Evolutionary conservation across 2,888 invertebrate genomes (phyloP).

Genomic region (Coelogynopora nodosa): DNA sequence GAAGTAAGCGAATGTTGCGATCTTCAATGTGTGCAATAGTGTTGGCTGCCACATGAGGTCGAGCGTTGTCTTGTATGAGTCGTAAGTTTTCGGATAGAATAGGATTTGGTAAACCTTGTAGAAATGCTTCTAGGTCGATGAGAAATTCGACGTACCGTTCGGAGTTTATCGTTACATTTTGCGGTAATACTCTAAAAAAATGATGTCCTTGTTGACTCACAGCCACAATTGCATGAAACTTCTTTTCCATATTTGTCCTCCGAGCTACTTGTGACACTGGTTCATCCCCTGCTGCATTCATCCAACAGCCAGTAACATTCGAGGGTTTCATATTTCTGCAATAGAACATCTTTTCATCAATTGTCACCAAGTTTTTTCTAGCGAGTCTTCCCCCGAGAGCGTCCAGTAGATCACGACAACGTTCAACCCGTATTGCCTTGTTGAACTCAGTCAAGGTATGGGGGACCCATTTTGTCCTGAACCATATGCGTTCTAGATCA

Average conservation of each 20-base stretch:
- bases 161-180: conserved; percentile 28
- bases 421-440: conserved; percentile 31
- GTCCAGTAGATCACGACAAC: conserved; percentile 31
- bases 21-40: neutral
- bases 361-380: conserved; percentile 31
- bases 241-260: conserved; percentile 31
- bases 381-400: conserved; percentile 31
- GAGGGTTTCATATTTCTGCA: conserved; percentile 31
- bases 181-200: conserved; percentile 29
- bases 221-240: conserved; percentile 31
- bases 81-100: conserved; percentile 31
- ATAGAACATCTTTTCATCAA: conserved; percentile 31
- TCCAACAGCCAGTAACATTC: conserved; percentile 31
- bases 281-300: conserved; percentile 31
- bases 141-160: conserved; percentile 27
- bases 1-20: neutral
- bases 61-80: conserved; percentile 31
- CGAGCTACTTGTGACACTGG: conserved; percentile 28
- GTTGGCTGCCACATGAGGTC: conserved; percentile 31
- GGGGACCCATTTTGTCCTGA: conserved; percentile 31
- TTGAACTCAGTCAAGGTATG: conserved; percentile 31
- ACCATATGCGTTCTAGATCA: conserved; percentile 31
- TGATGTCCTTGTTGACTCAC: conserved; percentile 31
- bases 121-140: conserved; percentile 31
- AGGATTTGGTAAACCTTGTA: conserved; percentile 31